Evolutionary conservation across 2,113 vertebrate genomes (phyloP), one percentile per base, ranked within the genome.

Genomic region (Vanacampus margaritifer): DNA sequence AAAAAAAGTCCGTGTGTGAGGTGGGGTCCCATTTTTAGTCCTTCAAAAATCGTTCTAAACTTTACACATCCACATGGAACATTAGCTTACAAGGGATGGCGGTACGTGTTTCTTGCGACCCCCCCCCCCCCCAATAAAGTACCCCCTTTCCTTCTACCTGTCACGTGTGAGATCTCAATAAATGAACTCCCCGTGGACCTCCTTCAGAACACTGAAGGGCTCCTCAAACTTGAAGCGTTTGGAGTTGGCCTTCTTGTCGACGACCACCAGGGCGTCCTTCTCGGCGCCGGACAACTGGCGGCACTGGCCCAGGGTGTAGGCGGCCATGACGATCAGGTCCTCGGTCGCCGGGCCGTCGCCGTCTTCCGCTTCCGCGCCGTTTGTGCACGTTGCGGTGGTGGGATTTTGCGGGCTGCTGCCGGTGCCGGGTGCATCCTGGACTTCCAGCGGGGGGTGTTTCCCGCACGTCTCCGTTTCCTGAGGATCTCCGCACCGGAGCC

Each of bases 151-250:
- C 5, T 26, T 26, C 23, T 26, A 13, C 23, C 26, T 32, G 6
- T 16, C 12, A 19, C 4, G 21, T 16, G 26, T 57, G 54, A 12
- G 9, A 76, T 74, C 69, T 95, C 90, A 96, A 88, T 93, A 96
- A 88, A 96, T 95, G 86, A 95, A 95, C 81, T 96, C 94, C 83
- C 94, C 95, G 3, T 93, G 91, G 77, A 97, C 89, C 83, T 95
- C 94, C 87, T 95, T 93, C 71, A 96, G 88, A 48, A 81, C 69
- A 1, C 80, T 81, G 74, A 95, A 91, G 11, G 95, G 93, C 76
- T 95, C 93, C 86, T 97, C 94, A 73, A 95, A 97, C 84, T 94
- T 95, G 90, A 98, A 97, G 84, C 94, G 89, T 67, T 97, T 96
- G 79, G 95, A 95, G 84, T 95, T 91, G 68, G 91, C 93, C 89